Base-by-base conservation (phyloP, 2,113 vertebrate genomes). In the Sapajus apella region DNA sequence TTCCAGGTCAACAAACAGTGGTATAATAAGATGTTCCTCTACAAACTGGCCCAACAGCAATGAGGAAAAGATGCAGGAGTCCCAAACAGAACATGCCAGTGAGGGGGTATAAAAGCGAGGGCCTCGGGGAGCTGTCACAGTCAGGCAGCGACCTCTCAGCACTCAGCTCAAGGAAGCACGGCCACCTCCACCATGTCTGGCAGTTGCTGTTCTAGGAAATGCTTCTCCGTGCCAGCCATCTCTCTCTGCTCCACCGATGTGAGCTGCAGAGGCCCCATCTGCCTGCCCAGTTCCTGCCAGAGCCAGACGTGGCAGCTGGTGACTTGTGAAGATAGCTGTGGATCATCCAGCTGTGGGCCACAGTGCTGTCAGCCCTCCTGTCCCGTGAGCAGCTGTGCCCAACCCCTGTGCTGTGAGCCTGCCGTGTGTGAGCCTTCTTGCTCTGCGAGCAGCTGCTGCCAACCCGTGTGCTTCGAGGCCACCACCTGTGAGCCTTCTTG, bases 301-400 rank as follows among this genome's bases (percentile, higher is more conserved):
- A 98, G 93, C 52, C 98, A 97, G 87, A 98, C 95, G 0, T 98
- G 98, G 98, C 98, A 98, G 35, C 90, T 98, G 77, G 95, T 97
- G 66, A 98, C 97, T 18, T 98, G 95, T 45, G 83, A 95, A 79
- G 98, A 97, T 13, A 80, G 70, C 66, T 98, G 97, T 0, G 81
- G 90, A 2, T 95, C 96, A 45, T 79, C 96, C 0, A 89, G 87
- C 94, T 96, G 96, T 5, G 66, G 87, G 5, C 72, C 92, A 2
- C 95, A 85, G 1, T 68, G 95, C 90, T 87, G 96, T 40, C 90
- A 96, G 45, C 92, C 96, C 0, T 47, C 83, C 0, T 96, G 96
- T 2, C 32, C 88, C 0, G 8, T 83, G 52, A 86, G n/a, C 20
- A 93, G 86, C 79, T 95, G 96, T 9, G 16, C 0, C 56, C 96